Conservation (phyloP, 2,888 invertebrate genomes). For the Caenorhabditis becei region DNA sequence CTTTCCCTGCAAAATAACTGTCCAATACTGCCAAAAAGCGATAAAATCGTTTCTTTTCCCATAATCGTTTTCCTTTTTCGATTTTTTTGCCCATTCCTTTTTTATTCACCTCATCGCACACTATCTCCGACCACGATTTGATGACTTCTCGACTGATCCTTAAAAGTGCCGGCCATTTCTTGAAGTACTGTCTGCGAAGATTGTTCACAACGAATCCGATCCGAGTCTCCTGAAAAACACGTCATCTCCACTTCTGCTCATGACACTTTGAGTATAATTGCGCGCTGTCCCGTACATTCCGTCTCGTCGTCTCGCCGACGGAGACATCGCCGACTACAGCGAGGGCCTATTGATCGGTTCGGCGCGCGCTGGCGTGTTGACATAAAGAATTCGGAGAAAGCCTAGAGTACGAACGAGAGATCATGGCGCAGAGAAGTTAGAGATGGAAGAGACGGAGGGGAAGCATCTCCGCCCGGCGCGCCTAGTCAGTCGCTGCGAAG, state of each 20-base stretch:
- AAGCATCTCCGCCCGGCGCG: constrained; percentile 20
- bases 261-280: not conserved
- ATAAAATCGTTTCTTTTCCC: too few relatives aligned
- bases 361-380: constrained; percentile 4
- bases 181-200: constrained; percentile 71
- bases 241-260: not conserved
- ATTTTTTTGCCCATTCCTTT: constrained; percentile 3
- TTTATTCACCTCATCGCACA: constrained; percentile 58
- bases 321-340: not conserved
- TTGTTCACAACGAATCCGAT: constrained; percentile 77
- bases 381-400: constrained; percentile 16
- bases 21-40: constrained; percentile 1
- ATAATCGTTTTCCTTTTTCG: too few relatives aligned
- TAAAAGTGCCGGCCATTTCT: constrained; percentile 72
- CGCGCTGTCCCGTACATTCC: not conserved
- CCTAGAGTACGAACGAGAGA: constrained; percentile 45
- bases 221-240: constrained; percentile 73
- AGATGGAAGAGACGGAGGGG: constrained; percentile 49
- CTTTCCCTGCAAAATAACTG: too few relatives aligned
- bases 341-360: constrained; percentile 32
- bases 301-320: too few relatives aligned
- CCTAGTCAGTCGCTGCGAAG: constrained; percentile 59
- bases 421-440: constrained; percentile 17
- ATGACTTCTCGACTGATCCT: constrained; percentile 76
- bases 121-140: constrained; percentile 76